phyloP scores from a whole-genome alignment of 1,140 invertebrate genomes.

The Ylistrum balloti region DNA sequence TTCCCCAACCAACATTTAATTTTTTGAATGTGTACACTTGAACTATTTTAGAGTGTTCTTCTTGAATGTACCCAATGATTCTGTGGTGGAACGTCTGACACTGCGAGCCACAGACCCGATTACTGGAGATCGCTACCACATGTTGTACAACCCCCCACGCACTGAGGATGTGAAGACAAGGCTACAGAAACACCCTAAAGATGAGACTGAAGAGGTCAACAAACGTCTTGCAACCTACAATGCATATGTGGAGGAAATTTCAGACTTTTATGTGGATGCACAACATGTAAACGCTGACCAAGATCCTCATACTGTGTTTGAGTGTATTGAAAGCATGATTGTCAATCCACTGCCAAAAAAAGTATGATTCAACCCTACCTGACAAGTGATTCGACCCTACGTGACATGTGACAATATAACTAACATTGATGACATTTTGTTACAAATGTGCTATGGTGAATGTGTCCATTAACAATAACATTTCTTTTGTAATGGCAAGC shows the following conservation, averaged over 20 bases:
- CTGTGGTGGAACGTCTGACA: conserved; percentile 81
- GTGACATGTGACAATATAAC: neutral
- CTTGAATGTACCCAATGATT: conserved; percentile 81
- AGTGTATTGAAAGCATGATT: conserved; percentile 82
- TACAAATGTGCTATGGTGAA: conserved; percentile 9
- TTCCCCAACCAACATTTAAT: neutral
- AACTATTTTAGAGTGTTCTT: conserved; percentile 80
- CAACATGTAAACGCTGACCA: conserved; percentile 82
- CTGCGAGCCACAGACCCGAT: conserved; percentile 80
- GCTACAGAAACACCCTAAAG: conserved; percentile 72
- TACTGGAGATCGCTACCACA: conserved; percentile 82
- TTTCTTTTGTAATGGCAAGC: neutral
- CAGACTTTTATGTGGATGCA: conserved; percentile 79
- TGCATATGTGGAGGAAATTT: conserved; percentile 78
- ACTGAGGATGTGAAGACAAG: conserved; percentile 80
- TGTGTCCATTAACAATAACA: neutral
- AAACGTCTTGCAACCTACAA: conserved; percentile 78
- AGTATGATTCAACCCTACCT: neutral
- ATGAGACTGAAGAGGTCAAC: conserved; percentile 74
- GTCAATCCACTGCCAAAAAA: conserved; percentile 80
- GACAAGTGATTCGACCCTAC: neutral
- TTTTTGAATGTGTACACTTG: neutral
- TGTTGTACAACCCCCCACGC: conserved; percentile 81
- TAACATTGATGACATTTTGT: neutral
- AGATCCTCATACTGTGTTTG: conserved; percentile 83